These are phyloP conservation scores for Periophthalmus magnuspinnatus DNA, from an alignment of 2,797 vertebrate genomes.

Conservation along the genomic window DNA sequence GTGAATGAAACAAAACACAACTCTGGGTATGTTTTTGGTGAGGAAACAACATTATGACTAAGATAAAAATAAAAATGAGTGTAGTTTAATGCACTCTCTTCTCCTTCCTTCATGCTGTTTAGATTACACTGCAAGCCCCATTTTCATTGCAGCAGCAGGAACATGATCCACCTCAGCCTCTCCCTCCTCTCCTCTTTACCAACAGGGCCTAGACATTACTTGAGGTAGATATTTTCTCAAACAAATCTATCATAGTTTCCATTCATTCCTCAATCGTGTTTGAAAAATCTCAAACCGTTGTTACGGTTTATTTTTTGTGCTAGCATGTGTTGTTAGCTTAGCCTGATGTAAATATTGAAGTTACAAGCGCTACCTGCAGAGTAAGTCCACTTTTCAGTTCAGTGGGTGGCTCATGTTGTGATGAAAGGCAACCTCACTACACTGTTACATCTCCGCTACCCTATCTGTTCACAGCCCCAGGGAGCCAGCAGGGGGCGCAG, in stretches of 20 bases:
- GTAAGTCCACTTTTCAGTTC: constrained; percentile 32
- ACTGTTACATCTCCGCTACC: constrained; percentile 37
- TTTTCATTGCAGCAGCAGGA: not conserved
- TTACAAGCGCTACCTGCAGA: constrained; percentile 43
- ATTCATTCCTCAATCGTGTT: not conserved
- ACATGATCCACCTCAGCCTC: not conserved
- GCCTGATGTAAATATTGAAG: constrained; percentile 69
- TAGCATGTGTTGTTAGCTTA: constrained; percentile 62
- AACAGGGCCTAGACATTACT: not conserved
- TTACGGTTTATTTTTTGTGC: constrained; percentile 52
- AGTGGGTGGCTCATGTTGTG: constrained; percentile 9
- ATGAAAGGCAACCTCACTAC: constrained; percentile 28
- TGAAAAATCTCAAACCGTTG: constrained; percentile 18
- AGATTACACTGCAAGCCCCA: no score
- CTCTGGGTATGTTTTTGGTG: no score
- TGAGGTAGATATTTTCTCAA: not conserved
- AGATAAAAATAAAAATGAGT: no score
- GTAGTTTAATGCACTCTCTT: not conserved
- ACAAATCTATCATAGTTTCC: not conserved
- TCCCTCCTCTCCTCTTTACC: not conserved
- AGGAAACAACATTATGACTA: no score
- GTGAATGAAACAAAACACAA: no score
- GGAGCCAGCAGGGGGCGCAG: constrained; percentile 21
- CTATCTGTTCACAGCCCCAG: constrained; percentile 51
- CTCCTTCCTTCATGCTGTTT: not conserved